These are phyloP conservation scores for Leptarthrus brevirostris DNA, from an alignment of 2,888 invertebrate genomes.

Conservation along the genomic window DNA sequence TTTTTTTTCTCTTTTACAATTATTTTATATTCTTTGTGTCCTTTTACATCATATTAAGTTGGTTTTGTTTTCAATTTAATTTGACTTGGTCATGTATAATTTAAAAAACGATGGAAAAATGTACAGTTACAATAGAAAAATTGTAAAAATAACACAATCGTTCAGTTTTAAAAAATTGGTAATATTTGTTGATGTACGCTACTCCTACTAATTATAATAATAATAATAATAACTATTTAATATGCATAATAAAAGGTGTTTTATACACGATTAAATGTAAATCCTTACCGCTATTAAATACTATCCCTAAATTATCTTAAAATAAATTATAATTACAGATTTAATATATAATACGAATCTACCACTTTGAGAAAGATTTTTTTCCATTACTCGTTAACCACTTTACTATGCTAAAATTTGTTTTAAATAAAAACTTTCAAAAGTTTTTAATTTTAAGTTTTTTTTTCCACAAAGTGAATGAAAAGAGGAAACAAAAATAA, in stretches of 20 bases:
- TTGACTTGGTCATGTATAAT: neutral
- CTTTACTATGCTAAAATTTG: neutral
- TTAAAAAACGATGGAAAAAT: slow-evolving; percentile 9
- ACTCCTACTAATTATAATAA: neutral
- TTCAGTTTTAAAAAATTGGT: neutral
- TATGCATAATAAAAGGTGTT: slow-evolving; percentile 34
- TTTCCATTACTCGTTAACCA: neutral
- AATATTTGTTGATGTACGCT: neutral
- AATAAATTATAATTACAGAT: slow-evolving; percentile 47
- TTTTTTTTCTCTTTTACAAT: neutral
- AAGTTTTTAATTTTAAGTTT: neutral
- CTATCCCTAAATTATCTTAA: slow-evolving; percentile 32
- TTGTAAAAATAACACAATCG: neutral
- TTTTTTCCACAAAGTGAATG: neutral
- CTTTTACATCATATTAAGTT: neutral
- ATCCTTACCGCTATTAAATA: slow-evolving; percentile 33
- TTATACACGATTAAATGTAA: slow-evolving; percentile 38
- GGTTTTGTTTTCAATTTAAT: neutral
- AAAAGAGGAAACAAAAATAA: neutral
- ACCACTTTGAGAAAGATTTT: neutral
- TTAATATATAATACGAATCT: slow-evolving; percentile 18
- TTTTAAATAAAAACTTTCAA: too few species aligned
- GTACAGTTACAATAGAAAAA: neutral
- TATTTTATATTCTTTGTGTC: neutral
- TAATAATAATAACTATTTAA: neutral